These are phyloP conservation scores for Neomorphus geoffroyi DNA, from an alignment of 2,797 vertebrate species.

Conservation along the genomic window DNA sequence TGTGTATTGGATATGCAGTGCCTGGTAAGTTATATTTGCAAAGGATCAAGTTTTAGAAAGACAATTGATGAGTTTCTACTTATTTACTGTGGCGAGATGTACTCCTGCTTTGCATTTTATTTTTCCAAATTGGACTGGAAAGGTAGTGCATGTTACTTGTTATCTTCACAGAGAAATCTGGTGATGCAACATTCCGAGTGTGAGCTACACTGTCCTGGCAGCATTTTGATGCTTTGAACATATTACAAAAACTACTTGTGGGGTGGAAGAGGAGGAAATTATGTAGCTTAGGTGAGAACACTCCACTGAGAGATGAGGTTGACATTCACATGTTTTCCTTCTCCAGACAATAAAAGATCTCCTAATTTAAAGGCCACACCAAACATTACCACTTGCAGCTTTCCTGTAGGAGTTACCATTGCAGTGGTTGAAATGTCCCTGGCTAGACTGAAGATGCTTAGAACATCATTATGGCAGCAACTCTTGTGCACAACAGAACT, in stretches of 20 bases:
- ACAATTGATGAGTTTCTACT: background rate
- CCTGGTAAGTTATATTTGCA: background rate
- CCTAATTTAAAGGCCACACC: background rate
- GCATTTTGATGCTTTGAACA: background rate
- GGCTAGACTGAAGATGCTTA: background rate
- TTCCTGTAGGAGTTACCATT: background rate
- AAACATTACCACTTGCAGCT: background rate
- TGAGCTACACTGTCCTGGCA: background rate
- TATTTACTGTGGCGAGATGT: background rate
- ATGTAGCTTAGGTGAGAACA: background rate
- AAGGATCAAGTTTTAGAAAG: background rate
- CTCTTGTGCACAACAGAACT: background rate
- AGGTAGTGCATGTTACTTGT: background rate
- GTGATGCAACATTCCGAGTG: background rate
- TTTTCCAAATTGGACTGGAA: background rate
- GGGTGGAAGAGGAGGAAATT: background rate
- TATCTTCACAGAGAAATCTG: background rate
- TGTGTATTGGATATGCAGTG: background rate
- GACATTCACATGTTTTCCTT: background rate
- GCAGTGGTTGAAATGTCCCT: background rate
- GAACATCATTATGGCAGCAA: background rate
- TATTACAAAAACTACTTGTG: background rate
- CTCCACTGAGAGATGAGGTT: background rate
- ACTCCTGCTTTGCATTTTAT: background rate
- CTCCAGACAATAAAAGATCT: background rate